phyloP scores from a whole-genome alignment of 2,888 invertebrate genomes.

The Mesorhabditis sp. region DNA sequence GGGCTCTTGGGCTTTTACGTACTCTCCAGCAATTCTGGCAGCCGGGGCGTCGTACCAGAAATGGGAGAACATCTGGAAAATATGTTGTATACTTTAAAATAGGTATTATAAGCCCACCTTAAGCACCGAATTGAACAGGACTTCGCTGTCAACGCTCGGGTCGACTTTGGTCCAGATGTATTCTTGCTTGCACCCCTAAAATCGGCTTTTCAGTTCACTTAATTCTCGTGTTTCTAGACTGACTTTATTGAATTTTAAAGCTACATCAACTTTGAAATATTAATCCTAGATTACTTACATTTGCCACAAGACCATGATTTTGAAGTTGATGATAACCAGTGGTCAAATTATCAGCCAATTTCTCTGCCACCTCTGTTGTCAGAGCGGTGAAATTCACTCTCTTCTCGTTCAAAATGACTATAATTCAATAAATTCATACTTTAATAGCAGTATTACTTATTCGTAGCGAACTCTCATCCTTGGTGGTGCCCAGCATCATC shows the following conservation, averaged over 20 bases:
- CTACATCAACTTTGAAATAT: not conserved
- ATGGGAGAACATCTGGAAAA: slow-evolving; percentile 57
- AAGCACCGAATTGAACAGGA: slow-evolving; percentile 51
- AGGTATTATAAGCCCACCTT: slow-evolving; percentile 29
- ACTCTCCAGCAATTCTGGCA: slow-evolving; percentile 51
- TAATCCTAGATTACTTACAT: slow-evolving; percentile 20
- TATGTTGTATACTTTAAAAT: not conserved
- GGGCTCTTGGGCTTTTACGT: slow-evolving; percentile 44
- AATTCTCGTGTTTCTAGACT: too few relatives aligned
- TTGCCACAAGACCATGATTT: slow-evolving; percentile 52
- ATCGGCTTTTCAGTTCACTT: not conserved
- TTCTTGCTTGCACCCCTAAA: slow-evolving; percentile 54
- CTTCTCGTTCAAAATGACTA: slow-evolving; percentile 54
- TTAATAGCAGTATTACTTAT: slow-evolving; percentile 37
- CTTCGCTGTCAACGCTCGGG: slow-evolving; percentile 38
- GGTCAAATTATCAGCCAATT: slow-evolving; percentile 52
- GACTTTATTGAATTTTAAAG: not conserved
- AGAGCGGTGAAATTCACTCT: slow-evolving; percentile 49
- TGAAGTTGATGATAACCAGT: slow-evolving; percentile 47
- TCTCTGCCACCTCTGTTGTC: slow-evolving; percentile 38
- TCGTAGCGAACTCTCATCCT: slow-evolving; percentile 54
- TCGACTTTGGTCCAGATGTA: slow-evolving; percentile 54
- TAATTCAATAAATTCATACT: slow-evolving; percentile 13
- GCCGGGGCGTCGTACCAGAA: slow-evolving; percentile 58
- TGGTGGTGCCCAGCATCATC: slow-evolving; percentile 55